Conservation (phyloP, 1,140 invertebrate genomes). For the Bombus confusus region DNA sequence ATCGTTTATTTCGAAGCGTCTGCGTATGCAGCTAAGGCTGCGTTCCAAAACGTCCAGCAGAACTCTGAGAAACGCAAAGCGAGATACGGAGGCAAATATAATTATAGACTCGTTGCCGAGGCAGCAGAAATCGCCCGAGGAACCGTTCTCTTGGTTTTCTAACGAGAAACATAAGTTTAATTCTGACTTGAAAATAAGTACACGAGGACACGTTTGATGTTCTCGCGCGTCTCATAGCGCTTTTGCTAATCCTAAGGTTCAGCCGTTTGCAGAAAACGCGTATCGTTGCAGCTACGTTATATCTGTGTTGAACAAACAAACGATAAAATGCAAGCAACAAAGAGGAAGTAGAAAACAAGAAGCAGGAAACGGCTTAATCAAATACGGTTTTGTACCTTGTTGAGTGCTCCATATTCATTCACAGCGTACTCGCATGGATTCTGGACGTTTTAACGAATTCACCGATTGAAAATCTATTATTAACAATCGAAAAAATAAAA, state of each 20-base stretch:
- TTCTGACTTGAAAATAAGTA: constrained; percentile 50
- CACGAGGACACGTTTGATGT: neutral
- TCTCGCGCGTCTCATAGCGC: neutral
- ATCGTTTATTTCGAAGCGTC: constrained; percentile 41
- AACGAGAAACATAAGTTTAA: constrained; percentile 58
- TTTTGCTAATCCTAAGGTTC: neutral
- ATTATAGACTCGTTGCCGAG: constrained; percentile 71
- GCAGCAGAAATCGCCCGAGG: constrained; percentile 39
- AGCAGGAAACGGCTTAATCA: neutral
- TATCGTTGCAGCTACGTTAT: neutral
- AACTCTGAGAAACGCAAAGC: constrained; percentile 57
- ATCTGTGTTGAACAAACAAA: neutral
- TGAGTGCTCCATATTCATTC: neutral
- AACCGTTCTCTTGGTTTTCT: constrained; percentile 45
- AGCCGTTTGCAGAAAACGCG: no score
- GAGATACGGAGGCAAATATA: constrained; percentile 64
- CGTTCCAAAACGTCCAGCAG: constrained; percentile 42
- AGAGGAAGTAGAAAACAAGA: neutral
- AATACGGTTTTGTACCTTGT: neutral
- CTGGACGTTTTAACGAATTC: neutral
- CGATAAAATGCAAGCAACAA: neutral
- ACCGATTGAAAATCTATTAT: no score
- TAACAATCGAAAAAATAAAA: no score
- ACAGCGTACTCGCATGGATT: neutral
- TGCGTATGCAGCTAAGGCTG: constrained; percentile 29